phyloP scores from a whole-genome alignment of 2,113 vertebrate species.

The Hippolais icterina region DNA sequence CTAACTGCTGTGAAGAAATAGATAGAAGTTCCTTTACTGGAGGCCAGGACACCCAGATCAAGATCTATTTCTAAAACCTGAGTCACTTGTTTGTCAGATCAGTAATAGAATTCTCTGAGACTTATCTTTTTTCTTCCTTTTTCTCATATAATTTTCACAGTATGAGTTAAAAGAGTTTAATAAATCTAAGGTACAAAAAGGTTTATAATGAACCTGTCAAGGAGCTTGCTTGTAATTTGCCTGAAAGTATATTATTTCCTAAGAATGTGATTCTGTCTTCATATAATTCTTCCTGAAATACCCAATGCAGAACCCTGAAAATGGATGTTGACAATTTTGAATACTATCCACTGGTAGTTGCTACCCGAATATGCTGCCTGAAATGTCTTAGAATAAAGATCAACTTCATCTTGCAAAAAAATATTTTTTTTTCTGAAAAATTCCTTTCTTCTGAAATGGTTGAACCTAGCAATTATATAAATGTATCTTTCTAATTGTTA shows the following conservation, averaged over 20 bases:
- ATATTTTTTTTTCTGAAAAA: background rate
- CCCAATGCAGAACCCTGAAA: background rate
- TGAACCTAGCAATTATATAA: background rate
- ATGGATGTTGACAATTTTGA: conserved; percentile 15
- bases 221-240: conserved; percentile 34
- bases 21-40: background rate
- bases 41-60: background rate
- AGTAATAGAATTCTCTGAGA: background rate
- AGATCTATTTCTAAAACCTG: background rate
- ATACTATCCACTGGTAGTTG: background rate
- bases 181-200: conserved; percentile 42
- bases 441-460: background rate
- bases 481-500: background rate
- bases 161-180: conserved; percentile 38
- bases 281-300: conserved; percentile 25
- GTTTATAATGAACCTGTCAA: conserved; percentile 51
- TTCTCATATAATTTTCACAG: conserved; percentile 23
- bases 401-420: background rate
- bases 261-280: conserved; percentile 24
- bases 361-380: background rate
- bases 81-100: background rate
- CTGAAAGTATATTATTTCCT: conserved; percentile 47
- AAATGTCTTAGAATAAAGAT: background rate
- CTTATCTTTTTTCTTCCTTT: background rate
- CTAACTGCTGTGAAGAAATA: background rate